Conservation (phyloP, 2,113 vertebrate genomes). For the Laterallus jamaicensis region DNA sequence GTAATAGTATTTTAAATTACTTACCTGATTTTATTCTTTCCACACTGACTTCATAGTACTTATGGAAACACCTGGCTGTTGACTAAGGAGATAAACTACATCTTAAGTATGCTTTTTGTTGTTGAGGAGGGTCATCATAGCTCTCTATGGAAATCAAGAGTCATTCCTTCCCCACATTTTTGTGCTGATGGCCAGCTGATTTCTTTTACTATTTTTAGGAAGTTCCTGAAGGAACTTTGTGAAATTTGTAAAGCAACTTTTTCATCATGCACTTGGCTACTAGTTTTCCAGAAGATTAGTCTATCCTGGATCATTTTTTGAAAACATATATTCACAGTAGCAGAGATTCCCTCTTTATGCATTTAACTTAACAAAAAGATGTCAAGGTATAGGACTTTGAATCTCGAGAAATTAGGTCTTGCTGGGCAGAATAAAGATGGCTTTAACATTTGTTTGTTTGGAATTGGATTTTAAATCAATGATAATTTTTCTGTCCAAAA, state of each 20-base stretch:
- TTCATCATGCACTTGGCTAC: neutral
- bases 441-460: neutral
- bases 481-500: neutral
- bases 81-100: neutral
- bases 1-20: neutral
- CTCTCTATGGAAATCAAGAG: neutral
- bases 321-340: neutral
- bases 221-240: neutral
- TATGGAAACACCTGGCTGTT: neutral
- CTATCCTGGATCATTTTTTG: neutral
- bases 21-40: neutral
- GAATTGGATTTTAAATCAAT: neutral
- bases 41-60: neutral
- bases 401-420: neutral
- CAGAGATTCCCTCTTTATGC: neutral
- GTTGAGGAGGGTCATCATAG: neutral
- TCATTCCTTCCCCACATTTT: neutral
- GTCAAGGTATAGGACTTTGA: neutral
- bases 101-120: neutral
- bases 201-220: neutral
- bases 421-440: neutral
- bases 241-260: neutral
- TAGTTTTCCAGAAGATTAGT: neutral
- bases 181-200: neutral
- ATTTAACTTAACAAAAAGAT: neutral